phyloP scores from a whole-genome alignment of 2,888 invertebrate species.

The Drosophila paracracens region DNA sequence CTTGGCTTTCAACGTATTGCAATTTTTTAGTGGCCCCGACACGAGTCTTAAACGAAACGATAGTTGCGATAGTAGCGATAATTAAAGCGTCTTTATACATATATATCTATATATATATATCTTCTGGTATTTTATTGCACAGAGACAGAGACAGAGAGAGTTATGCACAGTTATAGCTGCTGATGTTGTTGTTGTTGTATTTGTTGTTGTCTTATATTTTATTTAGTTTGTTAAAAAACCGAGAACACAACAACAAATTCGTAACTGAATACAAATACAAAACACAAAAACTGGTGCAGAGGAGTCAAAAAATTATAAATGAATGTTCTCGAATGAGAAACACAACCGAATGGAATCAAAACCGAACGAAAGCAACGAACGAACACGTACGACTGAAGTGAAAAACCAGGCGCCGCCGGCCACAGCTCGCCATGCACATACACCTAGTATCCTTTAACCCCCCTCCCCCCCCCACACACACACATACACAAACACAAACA shows the following conservation, averaged over 20 bases:
- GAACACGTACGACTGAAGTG: constrained; percentile 83
- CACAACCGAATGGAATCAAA: constrained; percentile 82
- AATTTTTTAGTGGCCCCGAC: constrained; percentile 39
- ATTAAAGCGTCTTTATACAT: constrained; percentile 8
- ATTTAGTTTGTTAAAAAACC: constrained; percentile 76
- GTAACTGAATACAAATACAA: constrained; percentile 76
- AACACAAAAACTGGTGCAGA: constrained; percentile 83
- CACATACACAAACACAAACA: background rate
- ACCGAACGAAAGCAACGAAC: constrained; percentile 85
- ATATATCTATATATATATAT: constrained; percentile 19
- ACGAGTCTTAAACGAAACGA: constrained; percentile 38
- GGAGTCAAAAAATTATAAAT: constrained; percentile 84
- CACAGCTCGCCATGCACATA: constrained; percentile 32
- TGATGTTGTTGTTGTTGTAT: constrained; percentile 23
- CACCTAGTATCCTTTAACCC: constrained; percentile 50
- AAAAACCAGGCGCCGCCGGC: constrained; percentile 49
- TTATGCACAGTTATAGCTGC: constrained; percentile 49
- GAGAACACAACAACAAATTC: constrained; percentile 82
- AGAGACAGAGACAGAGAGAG: constrained; percentile 45
- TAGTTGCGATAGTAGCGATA: constrained; percentile 43
- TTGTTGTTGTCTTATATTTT: constrained; percentile 8
- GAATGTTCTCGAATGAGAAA: constrained; percentile 84
- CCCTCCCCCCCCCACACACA: constrained; percentile 12
- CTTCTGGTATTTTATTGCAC: constrained; percentile 45
- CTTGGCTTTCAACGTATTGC: constrained; percentile 31